Evolutionary conservation across 2,113 vertebrate species (phyloP).

Genomic region (Petroica traversi): DNA sequence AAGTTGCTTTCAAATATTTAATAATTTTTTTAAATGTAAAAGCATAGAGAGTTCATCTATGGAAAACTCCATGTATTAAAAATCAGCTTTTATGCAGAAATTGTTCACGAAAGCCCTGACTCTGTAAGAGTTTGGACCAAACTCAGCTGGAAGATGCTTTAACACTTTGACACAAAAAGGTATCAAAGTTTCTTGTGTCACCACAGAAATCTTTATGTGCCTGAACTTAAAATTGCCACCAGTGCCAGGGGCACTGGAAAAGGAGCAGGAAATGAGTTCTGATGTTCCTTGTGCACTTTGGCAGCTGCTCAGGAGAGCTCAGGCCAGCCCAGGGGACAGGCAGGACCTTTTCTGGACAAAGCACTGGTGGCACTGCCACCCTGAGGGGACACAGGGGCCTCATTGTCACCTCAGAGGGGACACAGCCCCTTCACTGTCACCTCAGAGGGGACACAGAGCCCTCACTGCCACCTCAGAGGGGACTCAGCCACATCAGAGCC

Average conservation of each 20-base stretch:
- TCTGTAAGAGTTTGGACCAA: neutral
- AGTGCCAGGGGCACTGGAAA: neutral
- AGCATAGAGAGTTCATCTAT: neutral
- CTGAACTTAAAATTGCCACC: too few relatives aligned
- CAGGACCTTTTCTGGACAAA: neutral
- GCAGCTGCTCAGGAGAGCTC: neutral
- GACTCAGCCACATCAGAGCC: neutral
- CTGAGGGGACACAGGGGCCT: rapidly evolving
- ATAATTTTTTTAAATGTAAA: neutral
- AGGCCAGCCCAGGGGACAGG: neutral
- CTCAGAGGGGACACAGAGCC: too few relatives aligned
- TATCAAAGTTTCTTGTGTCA: too few relatives aligned
- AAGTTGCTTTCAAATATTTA: neutral
- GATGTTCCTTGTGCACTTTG: neutral
- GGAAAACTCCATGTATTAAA: neutral
- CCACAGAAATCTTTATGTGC: too few relatives aligned
- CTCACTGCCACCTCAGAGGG: neutral
- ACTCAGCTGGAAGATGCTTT: too few relatives aligned
- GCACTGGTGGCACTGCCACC: neutral
- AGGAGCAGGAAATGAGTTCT: neutral
- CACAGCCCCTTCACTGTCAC: rapidly evolving
- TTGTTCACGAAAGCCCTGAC: neutral
- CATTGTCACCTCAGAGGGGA: neutral
- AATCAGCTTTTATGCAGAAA: neutral
- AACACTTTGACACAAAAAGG: neutral